Conservation (phyloP, 2,113 vertebrate species). For the Crotalus tigris region DNA sequence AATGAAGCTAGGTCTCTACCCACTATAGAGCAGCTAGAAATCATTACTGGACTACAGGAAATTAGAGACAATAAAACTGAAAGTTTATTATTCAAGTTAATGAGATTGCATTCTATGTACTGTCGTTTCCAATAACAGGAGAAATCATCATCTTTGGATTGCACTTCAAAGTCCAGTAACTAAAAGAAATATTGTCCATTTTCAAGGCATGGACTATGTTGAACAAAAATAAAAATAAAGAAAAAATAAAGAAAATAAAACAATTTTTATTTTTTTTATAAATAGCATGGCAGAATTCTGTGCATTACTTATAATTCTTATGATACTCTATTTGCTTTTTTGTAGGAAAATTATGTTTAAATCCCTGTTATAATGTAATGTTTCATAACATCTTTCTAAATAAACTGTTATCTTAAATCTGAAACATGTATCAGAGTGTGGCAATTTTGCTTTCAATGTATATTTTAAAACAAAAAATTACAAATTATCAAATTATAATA, state of each 20-base stretch:
- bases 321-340: background rate
- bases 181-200: slow-evolving; percentile 15
- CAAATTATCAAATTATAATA: slow-evolving; percentile 49
- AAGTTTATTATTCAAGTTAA: slow-evolving; percentile 5
- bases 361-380: background rate
- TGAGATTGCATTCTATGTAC: background rate
- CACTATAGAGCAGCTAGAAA: background rate
- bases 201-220: slow-evolving; percentile 29
- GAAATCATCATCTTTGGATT: background rate
- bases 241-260: background rate
- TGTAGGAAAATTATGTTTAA: slow-evolving; percentile 25
- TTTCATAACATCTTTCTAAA: slow-evolving; percentile 1
- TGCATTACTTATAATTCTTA: background rate
- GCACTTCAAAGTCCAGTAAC: slow-evolving; percentile 1
- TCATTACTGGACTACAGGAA: background rate
- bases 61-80: background rate
- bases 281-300: background rate
- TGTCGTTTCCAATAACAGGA: background rate
- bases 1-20: background rate
- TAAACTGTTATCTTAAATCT: background rate
- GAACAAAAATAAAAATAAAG: background rate
- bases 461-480: background rate
- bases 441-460: background rate
- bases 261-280: background rate
- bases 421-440: background rate